Evolutionary conservation across 2,888 invertebrate species (phyloP), one percentile per base, ranked within the genome.

Genomic region (Gandaritis pyraliata): DNA sequence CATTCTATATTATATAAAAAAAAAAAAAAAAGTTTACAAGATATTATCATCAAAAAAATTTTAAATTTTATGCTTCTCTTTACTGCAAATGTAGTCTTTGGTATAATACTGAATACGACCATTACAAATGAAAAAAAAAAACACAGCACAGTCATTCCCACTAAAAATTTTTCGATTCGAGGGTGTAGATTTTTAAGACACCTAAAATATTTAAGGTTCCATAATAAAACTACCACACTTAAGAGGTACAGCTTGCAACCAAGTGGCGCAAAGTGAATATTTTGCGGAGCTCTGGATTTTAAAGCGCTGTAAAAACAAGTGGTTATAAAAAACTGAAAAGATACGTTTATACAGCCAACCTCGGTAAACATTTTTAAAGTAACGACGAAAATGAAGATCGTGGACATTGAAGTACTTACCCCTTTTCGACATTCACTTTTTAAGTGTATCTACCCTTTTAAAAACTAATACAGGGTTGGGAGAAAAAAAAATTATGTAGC

Each of bases 221-320:
- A 8, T 43, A 13, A 43, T 43, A 43, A 43, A 43, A 43, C 43
- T 43, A 43, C 11, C 16, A 43, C 5, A 16, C 43, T 43, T 43
- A 43, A 43, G 8, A 8, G 53, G 41, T 59, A 47, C 36, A 54
- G 23, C 16, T 52, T 57, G 61, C 56, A 41, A 8, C 3, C 11
- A 61, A 55, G 52, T 39, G 29, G 30, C 46, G 18, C 41, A 45
- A 58, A 58, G 49, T 58, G 54, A 62, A 62, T 62, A 58, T 58
- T 60, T 48, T 46, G 61, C 48, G 13, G 23, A 62, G 36, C 53
- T 58, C 52, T 23, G 36, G 48, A 30, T 49, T 50, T 62, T 58
- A 54, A 33, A 50, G 49, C 46, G 29, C 12, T n/a, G 30, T 58
- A 38, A 62, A 62, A 58, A 58, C 49, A 58, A 62, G 62, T 58